A percentile compares a stretch with the other conserved stretches of the same genome.
These are phyloP conservation scores for Sporophila hypoxantha DNA, from an alignment of 2,113 vertebrate genomes.

Conservation along the genomic window DNA sequence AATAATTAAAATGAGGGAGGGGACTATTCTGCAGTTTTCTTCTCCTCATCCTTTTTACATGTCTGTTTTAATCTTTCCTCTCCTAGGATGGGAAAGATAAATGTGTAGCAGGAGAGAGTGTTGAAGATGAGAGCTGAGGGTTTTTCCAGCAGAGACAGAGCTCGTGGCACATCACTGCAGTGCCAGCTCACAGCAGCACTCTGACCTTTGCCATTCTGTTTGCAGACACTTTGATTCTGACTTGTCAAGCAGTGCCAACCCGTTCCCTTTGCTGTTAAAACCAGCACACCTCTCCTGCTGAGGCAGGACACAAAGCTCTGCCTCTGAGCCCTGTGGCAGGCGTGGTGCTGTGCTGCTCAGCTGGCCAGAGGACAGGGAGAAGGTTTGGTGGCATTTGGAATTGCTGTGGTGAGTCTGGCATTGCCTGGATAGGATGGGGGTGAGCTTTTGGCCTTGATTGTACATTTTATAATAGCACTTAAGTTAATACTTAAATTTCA, in stretches of 20 bases:
- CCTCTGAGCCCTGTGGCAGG: not conserved
- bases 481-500: not conserved
- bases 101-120: not conserved
- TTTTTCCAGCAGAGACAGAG: not conserved
- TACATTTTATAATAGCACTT: not conserved
- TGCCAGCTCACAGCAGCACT: not conserved
- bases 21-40: not conserved
- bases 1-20: constrained; percentile 59
- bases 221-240: not conserved
- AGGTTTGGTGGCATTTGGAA: not conserved
- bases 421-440: not conserved
- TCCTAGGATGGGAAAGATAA: not conserved
- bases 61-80: not conserved
- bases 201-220: constrained; percentile 10
- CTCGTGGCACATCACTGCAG: not conserved
- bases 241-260: not conserved
- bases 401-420: not conserved
- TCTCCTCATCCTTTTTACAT: not conserved
- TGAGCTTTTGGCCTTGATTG: not conserved
- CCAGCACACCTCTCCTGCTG: not conserved
- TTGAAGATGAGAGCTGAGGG: not conserved
- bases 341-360: not conserved
- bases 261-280: not conserved
- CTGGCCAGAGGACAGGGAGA: not conserved
- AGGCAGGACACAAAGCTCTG: not conserved